phyloP scores from a whole-genome alignment of 2,113 vertebrate species.

The Apistogramma diplotaenia region DNA sequence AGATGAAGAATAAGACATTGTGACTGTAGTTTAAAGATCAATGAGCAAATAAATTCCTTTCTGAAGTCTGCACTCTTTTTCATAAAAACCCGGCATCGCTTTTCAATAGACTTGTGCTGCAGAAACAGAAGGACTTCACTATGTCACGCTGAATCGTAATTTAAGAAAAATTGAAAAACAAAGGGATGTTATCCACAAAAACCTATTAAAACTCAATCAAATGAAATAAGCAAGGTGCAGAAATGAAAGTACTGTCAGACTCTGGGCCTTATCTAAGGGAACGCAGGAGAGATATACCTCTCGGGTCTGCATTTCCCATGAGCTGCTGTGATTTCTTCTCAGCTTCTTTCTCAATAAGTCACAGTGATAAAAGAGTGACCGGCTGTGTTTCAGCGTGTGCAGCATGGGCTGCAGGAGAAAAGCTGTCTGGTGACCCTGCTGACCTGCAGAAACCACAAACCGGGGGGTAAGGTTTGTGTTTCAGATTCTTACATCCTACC shows the following conservation, averaged over 20 bases:
- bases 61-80: slow-evolving; percentile 33
- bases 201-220: slow-evolving; percentile 64
- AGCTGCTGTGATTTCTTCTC: slow-evolving; percentile 55
- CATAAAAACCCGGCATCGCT: slow-evolving; percentile 11
- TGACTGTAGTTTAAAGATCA: slow-evolving; percentile 38
- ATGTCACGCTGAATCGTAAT: slow-evolving; percentile 47
- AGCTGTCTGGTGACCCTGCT: slow-evolving; percentile 60
- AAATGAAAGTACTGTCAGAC: slow-evolving; percentile 57
- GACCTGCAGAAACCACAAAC: slow-evolving; percentile 31
- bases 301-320: slow-evolving; percentile 11
- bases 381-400: slow-evolving; percentile 50
- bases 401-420: slow-evolving; percentile 28
- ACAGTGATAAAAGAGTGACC: slow-evolving; percentile 64
- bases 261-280: slow-evolving; percentile 54
- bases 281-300: slow-evolving; percentile 47
- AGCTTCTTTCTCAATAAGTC: slow-evolving; percentile 55
- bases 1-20: not conserved
- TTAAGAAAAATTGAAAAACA: slow-evolving; percentile 38
- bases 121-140: slow-evolving; percentile 32
- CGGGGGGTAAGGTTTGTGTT: slow-evolving; percentile 56
- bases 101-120: not conserved
- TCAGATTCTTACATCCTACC: slow-evolving; percentile 52
- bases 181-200: slow-evolving; percentile 40
- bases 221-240: slow-evolving; percentile 45
- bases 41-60: slow-evolving; percentile 28